Evolutionary conservation across 2,113 vertebrate genomes (phyloP), one percentile per base, ranked within the genome.

Genomic region (Callocephalon fimbriatum): DNA sequence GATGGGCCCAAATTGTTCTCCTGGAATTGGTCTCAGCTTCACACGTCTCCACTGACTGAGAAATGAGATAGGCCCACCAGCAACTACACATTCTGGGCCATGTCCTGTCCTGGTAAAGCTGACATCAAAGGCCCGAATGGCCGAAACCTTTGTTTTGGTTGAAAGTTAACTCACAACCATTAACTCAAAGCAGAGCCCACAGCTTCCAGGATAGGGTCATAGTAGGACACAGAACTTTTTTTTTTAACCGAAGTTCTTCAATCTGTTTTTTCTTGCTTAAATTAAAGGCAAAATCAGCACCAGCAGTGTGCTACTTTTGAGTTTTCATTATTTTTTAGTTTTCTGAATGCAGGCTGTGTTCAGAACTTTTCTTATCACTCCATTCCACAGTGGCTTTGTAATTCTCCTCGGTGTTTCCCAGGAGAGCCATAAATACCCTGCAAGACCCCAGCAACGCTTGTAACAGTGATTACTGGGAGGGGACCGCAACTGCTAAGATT

Each of bases 321-420:
- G 70, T 48, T 85, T 84, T 16, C 23, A 20, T 84, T 71, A 47
- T 37, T 85, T 63, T 70, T 50, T n/a, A 19, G 42, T 63, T 40
- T 18, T 15, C 35, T 31, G 9, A 93, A 82, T 35, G 37, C 47
- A 77, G 35, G 15, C 47, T 58, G n/a, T 12, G 44, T 63, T 93
- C 50, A 77, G 54, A 90, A 44, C 40, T 80, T 90, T 95, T 81
- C 90, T 94, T 96, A 95, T 94, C 90, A 37, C 54, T 35, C 19
- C 0, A 0, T 54, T 93, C 72, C 90, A 93, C 72, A 51, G 63
- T 67, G 63, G 59, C 72, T 93, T 94, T 90, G 35, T 81, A 95
- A 93, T 93, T 96, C 86, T 93, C 82, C 67, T 84, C 2, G 0
- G 44, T 61, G 86, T 86, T 94, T 95, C 94, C 89, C 76, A 67